A percentile compares a stretch with the other conserved stretches of the same genome.
phyloP scores from a whole-genome alignment of 2,888 invertebrate species.

The Luperina testacea region DNA sequence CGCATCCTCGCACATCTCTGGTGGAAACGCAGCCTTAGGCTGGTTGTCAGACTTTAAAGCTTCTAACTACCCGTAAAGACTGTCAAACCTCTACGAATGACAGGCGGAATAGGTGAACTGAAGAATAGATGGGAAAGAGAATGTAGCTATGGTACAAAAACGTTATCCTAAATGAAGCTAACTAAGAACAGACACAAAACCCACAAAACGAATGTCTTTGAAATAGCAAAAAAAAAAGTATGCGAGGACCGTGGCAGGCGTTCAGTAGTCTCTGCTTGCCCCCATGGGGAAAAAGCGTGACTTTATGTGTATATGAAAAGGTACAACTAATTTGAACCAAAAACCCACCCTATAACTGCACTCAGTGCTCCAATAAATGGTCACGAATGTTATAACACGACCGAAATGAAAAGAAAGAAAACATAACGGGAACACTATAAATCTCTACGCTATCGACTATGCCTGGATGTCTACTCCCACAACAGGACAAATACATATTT shows the following conservation, averaged over 20 bases:
- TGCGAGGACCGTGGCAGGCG: background rate
- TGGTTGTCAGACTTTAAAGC: background rate
- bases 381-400: background rate
- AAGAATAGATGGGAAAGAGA: background rate
- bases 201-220: background rate
- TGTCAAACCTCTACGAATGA: background rate
- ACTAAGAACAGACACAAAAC: background rate
- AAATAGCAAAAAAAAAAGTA: background rate
- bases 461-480: constrained; percentile 21
- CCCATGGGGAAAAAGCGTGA: background rate
- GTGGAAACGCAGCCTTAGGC: background rate
- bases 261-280: background rate
- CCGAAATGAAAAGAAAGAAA: background rate
- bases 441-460: constrained; percentile 18
- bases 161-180: background rate
- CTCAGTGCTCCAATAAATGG: background rate
- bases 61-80: background rate
- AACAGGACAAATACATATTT: constrained; percentile 29
- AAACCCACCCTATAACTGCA: background rate
- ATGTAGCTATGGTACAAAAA: background rate
- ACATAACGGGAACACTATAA: constrained; percentile 5
- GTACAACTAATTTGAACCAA: background rate
- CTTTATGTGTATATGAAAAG: background rate
- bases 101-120: too few relatives aligned
- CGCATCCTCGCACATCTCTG: too few relatives aligned